phyloP scores from a whole-genome alignment of 2,888 invertebrate species.

The Leptura quadrifasciata region DNA sequence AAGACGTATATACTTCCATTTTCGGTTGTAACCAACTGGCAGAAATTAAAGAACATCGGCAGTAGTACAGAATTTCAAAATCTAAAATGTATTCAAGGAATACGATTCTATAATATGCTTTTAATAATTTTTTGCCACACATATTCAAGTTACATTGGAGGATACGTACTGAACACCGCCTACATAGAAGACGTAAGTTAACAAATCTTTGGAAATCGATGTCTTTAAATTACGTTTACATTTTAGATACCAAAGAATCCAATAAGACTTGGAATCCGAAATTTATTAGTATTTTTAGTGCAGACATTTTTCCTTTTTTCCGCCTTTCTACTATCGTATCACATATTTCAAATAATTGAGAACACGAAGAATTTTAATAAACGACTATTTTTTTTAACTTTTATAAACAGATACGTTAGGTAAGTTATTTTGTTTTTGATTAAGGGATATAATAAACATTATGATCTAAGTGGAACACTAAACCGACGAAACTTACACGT shows the following conservation, averaged over 20 bases:
- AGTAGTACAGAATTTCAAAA: conserved; percentile 52
- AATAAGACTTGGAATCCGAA: conserved; percentile 49
- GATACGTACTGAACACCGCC: conserved; percentile 53
- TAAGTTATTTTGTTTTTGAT: neutral
- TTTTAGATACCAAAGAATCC: conserved; percentile 52
- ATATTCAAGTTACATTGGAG: conserved; percentile 54
- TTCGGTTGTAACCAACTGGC: conserved; percentile 55
- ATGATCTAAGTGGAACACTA: no score
- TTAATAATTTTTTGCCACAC: conserved; percentile 60
- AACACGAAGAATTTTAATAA: conserved; percentile 38
- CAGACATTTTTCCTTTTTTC: conserved; percentile 62
- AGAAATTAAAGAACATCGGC: conserved; percentile 47
- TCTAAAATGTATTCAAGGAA: conserved; percentile 60
- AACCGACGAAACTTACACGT: no score
- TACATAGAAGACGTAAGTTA: conserved; percentile 55
- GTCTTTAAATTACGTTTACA: neutral
- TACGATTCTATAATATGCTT: conserved; percentile 59
- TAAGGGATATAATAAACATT: neutral
- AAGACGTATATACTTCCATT: conserved; percentile 51
- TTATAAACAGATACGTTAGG: conserved; percentile 36
- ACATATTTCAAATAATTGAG: conserved; percentile 57
- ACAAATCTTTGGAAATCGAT: neutral
- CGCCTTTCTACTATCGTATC: conserved; percentile 58
- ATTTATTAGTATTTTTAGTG: conserved; percentile 56
- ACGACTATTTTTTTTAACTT: conserved; percentile 19